Evolutionary conservation across 2,888 invertebrate genomes (phyloP), one percentile per base, ranked within the genome.

Genomic region (Philonicus albiceps): DNA sequence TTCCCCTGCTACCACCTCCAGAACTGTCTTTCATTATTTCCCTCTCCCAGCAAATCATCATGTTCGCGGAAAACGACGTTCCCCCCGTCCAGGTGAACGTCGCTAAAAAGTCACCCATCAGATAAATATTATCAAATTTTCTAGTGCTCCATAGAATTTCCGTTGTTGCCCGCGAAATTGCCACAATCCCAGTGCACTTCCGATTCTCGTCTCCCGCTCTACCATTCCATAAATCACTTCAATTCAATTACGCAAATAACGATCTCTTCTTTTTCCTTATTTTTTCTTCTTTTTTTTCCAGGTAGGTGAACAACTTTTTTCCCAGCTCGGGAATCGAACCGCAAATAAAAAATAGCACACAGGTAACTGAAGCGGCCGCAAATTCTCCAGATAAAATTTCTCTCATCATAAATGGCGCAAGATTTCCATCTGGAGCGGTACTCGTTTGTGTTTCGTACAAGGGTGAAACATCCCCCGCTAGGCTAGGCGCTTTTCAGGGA

Each of bases 181-280:
- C 22, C 64, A 7, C 64, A 64, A 64, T 27, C 64, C 64, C 64
- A 22, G 11, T 64, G 64, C 64, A 22, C 13, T 64, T 22, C 64
- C 64, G 27, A 27, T 64, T 22, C 27, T 43, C 64, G 8, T 7
- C 22, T 64, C 27, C 3, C 27, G 8, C 7, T 2, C 7, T n/a
- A n/a, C 34, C 76, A 13, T 27, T 8, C 22, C 22, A 40, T 4
- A 34, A 37, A 74, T 19, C 34, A 16, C 40, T 76, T 37, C 37
- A 76, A 76, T 37, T 76, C 76, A 76, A 76, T 76, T 76, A 37
- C 43, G 34, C 40, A 76, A 76, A 40, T 76, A 76, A 76, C 31
- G 7, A n/a, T 76, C 22, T 19, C 22, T 19, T 76, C 22, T 7
- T 64, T 7, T 27, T n/a, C 53, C 53, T 53, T 43, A 8, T 64